These are phyloP conservation scores for Drosophila serrata DNA, from an alignment of 1,140 invertebrate species.

Conservation along the genomic window DNA sequence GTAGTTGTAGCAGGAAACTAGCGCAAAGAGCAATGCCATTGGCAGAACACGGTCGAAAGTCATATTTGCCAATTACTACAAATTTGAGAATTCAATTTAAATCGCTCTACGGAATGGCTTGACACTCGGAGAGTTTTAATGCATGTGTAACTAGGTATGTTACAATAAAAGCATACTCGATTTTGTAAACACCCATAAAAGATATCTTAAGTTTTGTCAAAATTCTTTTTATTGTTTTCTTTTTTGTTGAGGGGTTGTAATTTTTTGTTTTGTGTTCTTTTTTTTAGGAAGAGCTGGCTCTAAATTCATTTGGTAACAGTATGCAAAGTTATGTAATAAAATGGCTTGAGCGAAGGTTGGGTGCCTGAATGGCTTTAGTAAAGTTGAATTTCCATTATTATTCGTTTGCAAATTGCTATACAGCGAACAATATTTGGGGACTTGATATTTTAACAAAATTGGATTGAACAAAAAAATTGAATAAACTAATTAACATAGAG, in stretches of 20 bases:
- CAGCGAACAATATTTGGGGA: slow-evolving; percentile 30
- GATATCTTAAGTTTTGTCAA: slow-evolving; percentile 30
- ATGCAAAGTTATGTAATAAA: slow-evolving; percentile 47
- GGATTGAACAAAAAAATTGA: slow-evolving; percentile 25
- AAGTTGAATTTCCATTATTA: slow-evolving; percentile 20
- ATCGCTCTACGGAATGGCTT: neutral
- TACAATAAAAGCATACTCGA: neutral
- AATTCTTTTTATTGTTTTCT: slow-evolving; percentile 47
- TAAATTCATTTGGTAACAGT: slow-evolving; percentile 69
- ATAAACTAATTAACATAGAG: slow-evolving; percentile 41
- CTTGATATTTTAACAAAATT: slow-evolving; percentile 43
- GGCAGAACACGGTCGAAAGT: neutral
- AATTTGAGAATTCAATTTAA: slow-evolving; percentile 8
- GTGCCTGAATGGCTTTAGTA: slow-evolving; percentile 31
- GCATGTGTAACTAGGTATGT: neutral
- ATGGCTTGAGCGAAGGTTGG: slow-evolving; percentile 45
- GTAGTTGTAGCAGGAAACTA: slow-evolving; percentile 54
- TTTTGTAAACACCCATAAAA: slow-evolving; percentile 1
- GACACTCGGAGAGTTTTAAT: neutral
- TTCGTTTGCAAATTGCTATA: slow-evolving; percentile 41
- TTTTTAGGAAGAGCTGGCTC: slow-evolving; percentile 70
- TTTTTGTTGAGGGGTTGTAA: slow-evolving; percentile 52
- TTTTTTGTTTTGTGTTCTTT: slow-evolving; percentile 59
- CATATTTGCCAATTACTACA: neutral
- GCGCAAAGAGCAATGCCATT: neutral